phyloP scores from a whole-genome alignment of 2,888 invertebrate species.

The Plagodis pulveraria region DNA sequence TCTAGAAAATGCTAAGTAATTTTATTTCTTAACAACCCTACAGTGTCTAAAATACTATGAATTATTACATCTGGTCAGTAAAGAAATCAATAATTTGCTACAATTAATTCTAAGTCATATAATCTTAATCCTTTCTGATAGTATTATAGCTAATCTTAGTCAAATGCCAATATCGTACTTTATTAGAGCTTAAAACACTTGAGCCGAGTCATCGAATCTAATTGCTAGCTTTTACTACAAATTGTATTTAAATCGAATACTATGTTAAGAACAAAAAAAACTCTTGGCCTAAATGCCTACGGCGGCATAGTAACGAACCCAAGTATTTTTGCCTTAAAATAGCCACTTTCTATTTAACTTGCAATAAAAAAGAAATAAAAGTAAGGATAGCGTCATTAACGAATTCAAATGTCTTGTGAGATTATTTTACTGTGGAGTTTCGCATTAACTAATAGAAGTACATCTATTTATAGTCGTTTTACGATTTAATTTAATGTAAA shows the following conservation, averaged over 20 bases:
- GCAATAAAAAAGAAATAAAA: constrained; percentile 39
- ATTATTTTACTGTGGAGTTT: constrained; percentile 29
- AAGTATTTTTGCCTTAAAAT: constrained; percentile 24
- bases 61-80: too few species aligned
- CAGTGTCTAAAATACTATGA: too few species aligned
- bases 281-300: constrained; percentile 8
- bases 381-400: constrained; percentile 34
- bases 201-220: constrained; percentile 20
- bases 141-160: constrained; percentile 16
- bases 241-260: constrained; percentile 24
- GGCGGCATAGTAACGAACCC: constrained; percentile 8
- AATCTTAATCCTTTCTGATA: not conserved
- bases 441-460: constrained; percentile 30
- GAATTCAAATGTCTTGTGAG: constrained; percentile 36
- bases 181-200: constrained; percentile 12
- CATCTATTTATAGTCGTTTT: constrained; percentile 22
- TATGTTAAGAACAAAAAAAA: constrained; percentile 15
- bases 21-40: too few species aligned
- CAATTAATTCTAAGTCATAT: too few species aligned
- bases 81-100: too few species aligned
- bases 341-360: constrained; percentile 30
- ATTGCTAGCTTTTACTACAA: constrained; percentile 30
- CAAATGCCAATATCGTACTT: constrained; percentile 13
- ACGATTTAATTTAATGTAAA: constrained; percentile 28
- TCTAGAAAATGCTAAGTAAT: too few species aligned